These are phyloP conservation scores for Drosophila persimilis DNA, from an alignment of 1,140 invertebrate genomes.

Conservation along the genomic window DNA sequence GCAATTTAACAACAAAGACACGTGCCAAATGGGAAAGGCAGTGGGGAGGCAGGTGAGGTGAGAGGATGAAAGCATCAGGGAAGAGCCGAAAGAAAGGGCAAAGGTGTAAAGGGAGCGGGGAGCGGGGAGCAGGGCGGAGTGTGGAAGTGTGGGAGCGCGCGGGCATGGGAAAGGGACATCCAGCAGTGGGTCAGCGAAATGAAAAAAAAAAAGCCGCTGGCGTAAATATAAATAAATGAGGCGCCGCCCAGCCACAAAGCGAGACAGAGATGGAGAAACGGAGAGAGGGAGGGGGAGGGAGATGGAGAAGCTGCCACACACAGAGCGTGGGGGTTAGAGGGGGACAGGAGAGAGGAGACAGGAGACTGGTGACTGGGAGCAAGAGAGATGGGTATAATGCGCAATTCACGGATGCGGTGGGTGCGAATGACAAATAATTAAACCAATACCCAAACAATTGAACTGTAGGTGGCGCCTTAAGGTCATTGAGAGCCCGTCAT, in stretches of 20 bases:
- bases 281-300: neutral
- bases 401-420: too few species aligned
- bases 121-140: neutral
- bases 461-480: slow-evolving; percentile 64
- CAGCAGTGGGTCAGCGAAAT: slow-evolving; percentile 66
- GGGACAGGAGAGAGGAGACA: too few species aligned
- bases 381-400: slow-evolving; percentile 6
- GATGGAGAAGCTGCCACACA: slow-evolving; percentile 2
- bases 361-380: too few species aligned
- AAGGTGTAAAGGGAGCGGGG: neutral
- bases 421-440: slow-evolving; percentile 66
- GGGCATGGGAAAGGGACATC: neutral
- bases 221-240: slow-evolving; percentile 80
- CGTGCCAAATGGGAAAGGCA: slow-evolving; percentile 47
- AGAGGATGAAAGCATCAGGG: slow-evolving; percentile 1
- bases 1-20: slow-evolving; percentile 78
- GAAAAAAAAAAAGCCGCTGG: slow-evolving; percentile 74
- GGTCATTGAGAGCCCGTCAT: slow-evolving; percentile 43
- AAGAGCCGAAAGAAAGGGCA: neutral
- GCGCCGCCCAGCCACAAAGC: slow-evolving; percentile 8
- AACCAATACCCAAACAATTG: slow-evolving; percentile 77
- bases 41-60: neutral
- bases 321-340: too few species aligned
- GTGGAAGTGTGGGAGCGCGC: slow-evolving; percentile 1
- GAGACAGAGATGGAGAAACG: neutral